phyloP scores from a whole-genome alignment of 2,113 vertebrate species.

The Colinus virginianus region DNA sequence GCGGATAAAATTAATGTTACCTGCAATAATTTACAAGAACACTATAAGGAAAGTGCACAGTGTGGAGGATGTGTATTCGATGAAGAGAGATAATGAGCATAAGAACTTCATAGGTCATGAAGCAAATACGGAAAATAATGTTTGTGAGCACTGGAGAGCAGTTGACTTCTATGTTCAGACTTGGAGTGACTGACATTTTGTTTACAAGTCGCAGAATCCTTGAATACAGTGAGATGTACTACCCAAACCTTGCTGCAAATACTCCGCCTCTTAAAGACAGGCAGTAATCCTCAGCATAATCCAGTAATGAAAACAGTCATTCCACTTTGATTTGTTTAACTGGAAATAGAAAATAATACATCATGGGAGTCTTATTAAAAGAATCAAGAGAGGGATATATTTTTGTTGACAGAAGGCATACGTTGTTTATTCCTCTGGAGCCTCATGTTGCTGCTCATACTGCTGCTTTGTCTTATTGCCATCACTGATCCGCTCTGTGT shows the following conservation, averaged over 20 bases:
- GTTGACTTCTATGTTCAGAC: background rate
- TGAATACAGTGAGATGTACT: background rate
- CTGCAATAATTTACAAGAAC: background rate
- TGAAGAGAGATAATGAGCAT: background rate
- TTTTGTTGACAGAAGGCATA: slow-evolving; percentile 43
- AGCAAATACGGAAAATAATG: slow-evolving; percentile 5
- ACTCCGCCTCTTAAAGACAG: background rate
- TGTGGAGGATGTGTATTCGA: background rate
- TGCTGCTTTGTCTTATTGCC: slow-evolving; percentile 47
- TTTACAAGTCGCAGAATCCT: background rate
- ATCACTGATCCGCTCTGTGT: slow-evolving; percentile 40
- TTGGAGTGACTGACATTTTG: background rate
- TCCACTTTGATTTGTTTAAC: slow-evolving; percentile 23
- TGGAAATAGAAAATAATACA: background rate
- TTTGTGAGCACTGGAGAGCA: background rate
- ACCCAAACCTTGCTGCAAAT: background rate
- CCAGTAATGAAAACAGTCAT: background rate
- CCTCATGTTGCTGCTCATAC: slow-evolving; percentile 40
- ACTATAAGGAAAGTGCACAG: background rate
- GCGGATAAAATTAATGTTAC: background rate
- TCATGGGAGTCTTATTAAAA: background rate
- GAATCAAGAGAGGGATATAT: slow-evolving; percentile 14
- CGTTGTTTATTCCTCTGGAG: slow-evolving; percentile 36
- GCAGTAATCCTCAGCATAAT: background rate
- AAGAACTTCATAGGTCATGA: background rate